Percentiles rank a stretch among this genome's conserved stretches.
Conservation (phyloP, 2,888 invertebrate genomes). For the Heliconius cydno region DNA sequence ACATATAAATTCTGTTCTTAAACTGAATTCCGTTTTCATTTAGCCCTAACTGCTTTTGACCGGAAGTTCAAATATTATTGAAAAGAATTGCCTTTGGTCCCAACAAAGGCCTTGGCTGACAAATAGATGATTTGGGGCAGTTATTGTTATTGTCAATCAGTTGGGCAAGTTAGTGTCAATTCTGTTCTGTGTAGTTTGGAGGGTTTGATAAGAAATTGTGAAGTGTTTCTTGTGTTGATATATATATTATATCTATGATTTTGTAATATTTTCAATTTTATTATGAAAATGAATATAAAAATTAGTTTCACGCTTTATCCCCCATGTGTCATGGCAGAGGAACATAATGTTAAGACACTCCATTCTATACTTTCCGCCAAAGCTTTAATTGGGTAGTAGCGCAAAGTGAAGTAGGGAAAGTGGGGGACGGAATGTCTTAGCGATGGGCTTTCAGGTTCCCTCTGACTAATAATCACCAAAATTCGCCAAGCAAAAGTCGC, state of each 20-base stretch:
- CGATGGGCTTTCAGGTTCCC: too few relatives aligned
- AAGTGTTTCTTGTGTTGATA: background rate
- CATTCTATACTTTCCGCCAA: too few relatives aligned
- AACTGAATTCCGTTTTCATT: constrained; percentile 8
- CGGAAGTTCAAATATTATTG: constrained; percentile 34
- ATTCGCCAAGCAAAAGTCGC: too few relatives aligned
- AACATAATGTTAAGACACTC: too few relatives aligned
- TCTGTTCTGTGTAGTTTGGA: constrained; percentile 33
- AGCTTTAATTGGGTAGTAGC: too few relatives aligned
- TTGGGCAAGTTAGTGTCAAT: constrained; percentile 45
- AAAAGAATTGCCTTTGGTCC: constrained; percentile 34
- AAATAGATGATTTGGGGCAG: constrained; percentile 67
- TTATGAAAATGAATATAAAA: too few relatives aligned
- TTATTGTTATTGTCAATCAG: constrained; percentile 52
- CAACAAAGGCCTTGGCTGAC: constrained; percentile 52
- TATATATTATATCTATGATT: background rate
- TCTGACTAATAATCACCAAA: too few relatives aligned
- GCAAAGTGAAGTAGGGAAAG: too few relatives aligned
- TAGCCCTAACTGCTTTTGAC: constrained; percentile 27
- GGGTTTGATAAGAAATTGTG: background rate
- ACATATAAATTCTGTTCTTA: background rate
- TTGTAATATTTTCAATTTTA: background rate
- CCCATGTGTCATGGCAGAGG: too few relatives aligned
- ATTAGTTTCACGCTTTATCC: too few relatives aligned
- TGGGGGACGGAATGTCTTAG: too few relatives aligned